Percentiles rank a stretch among this genome's conserved stretches.
Conservation (phyloP, 2,113 vertebrate genomes). For the Geothlypis trichas region DNA sequence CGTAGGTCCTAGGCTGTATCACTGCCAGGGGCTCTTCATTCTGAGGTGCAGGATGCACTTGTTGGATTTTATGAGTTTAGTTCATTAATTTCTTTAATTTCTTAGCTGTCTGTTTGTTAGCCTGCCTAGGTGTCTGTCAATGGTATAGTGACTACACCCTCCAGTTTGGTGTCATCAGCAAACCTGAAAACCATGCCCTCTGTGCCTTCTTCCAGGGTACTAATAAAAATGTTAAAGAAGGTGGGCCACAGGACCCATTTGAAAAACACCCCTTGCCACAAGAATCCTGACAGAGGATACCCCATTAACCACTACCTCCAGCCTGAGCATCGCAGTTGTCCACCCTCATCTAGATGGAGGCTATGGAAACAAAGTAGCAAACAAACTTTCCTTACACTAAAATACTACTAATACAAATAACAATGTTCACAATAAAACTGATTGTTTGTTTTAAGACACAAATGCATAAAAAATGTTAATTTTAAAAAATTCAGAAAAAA, state of each 20-base stretch:
- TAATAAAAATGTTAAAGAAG: background rate
- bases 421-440: background rate
- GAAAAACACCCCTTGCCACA: background rate
- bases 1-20: background rate
- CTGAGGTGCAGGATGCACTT: background rate
- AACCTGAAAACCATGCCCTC: background rate
- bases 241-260: background rate
- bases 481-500: background rate
- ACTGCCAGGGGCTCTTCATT: background rate
- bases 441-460: background rate
- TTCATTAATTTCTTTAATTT: background rate
- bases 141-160: background rate
- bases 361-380: background rate
- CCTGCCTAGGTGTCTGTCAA: background rate
- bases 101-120: background rate
- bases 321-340: background rate
- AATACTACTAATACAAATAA: background rate
- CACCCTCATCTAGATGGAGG: background rate
- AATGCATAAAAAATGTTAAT: background rate
- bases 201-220: background rate
- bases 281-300: background rate
- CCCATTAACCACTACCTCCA: background rate
- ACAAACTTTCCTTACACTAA: background rate
- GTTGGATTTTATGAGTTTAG: background rate
- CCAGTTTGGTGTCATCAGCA: background rate